Evolutionary conservation across 2,888 invertebrate genomes (phyloP), one percentile per base, ranked within the genome.

Genomic region (Teleogryllus oceanicus): DNA sequence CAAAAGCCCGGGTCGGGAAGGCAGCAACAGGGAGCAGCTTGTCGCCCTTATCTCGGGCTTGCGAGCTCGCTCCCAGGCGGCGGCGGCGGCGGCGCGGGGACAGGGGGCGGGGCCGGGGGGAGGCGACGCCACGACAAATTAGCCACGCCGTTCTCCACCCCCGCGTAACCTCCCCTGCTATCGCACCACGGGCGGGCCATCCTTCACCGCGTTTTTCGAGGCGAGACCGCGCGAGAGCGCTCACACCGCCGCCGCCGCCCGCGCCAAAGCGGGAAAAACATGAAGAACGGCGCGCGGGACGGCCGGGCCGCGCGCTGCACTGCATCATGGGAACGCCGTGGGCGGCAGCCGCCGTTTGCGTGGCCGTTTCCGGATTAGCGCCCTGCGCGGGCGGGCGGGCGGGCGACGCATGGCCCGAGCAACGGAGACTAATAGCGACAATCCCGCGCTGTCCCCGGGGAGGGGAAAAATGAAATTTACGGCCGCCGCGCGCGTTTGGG

Each of bases 11-110:
- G n/a, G 62, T 62, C 62, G 62, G 62, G 62, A 13, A 1, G n/a
- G 62, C 16, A n/a, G 62, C 62, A 62, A 62, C 62, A 62, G 62
- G 62, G 62, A 62, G 62, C 62, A 62, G 62, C 62, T 62, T 62
- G 62, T 62, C 13, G 62, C 16, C 16, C 62, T 62, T 62, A 62
- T 62, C 62, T 13, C n/a, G 62, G 16, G n/a, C 62, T 62, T 18
- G 62, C n/a, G 62, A 13, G n/a, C 62, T 62, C 13, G n/a, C 62
- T 62, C 62, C 62, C 62, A 62, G n/a, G 62, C 62, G 62, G n/a
- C 62, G 18, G 62, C 13, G 51, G 12, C 18, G 13, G 62, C 2
- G 62, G 62, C 62, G 62, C 62, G 62, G 62, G 62, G n/a, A 11
- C 16, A 62, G 12, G 62, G 13, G 62, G 62, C 13, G 62, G 62